These are phyloP conservation scores for Eulemur mongoz DNA, from an alignment of 2,797 vertebrate species.

Conservation along the genomic window DNA sequence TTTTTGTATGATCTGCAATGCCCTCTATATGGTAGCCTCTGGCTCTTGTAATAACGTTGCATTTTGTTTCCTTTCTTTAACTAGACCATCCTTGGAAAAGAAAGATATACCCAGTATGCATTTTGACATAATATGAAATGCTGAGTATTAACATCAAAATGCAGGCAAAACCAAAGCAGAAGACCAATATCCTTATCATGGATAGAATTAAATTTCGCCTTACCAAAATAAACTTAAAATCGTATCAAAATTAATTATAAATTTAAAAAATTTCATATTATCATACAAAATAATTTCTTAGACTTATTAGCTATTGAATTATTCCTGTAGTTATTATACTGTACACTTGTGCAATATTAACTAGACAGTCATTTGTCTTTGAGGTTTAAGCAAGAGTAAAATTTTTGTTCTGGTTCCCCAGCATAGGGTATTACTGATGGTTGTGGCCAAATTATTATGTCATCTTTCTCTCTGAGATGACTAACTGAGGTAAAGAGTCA, in stretches of 20 bases:
- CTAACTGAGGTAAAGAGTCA: not conserved
- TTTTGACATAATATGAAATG: not conserved
- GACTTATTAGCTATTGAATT: not conserved
- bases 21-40: not conserved
- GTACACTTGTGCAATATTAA: not conserved
- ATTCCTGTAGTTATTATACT: not conserved
- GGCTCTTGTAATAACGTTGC: not conserved
- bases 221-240: not conserved
- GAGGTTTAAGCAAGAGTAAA: not conserved
- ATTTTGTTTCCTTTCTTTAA: not conserved
- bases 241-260: not conserved
- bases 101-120: fast-evolving
- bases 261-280: not conserved
- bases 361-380: not conserved
- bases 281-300: not conserved
- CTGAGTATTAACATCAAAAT: not conserved
- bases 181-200: not conserved
- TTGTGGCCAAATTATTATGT: not conserved
- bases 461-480: not conserved
- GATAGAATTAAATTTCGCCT: not conserved
- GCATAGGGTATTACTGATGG: not conserved
- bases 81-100: not conserved
- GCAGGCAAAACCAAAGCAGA: not conserved
- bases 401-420: not conserved
- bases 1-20: fast-evolving